A percentile compares a stretch with the other conserved stretches of the same genome.
Conservation (phyloP, 2,797 vertebrate species). For the Pseudocheirus occidentalis region DNA sequence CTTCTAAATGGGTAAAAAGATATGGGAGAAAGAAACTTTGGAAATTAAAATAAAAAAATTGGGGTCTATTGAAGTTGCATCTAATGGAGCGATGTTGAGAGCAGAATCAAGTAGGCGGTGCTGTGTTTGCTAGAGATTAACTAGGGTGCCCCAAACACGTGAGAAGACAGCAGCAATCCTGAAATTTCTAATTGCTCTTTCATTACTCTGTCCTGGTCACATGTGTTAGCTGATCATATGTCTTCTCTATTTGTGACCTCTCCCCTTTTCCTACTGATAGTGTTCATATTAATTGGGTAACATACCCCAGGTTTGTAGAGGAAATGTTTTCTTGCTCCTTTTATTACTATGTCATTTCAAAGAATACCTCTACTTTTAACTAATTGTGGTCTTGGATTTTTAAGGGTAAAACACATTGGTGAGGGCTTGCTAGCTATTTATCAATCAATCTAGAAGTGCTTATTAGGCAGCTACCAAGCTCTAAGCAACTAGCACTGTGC, state of each 20-base stretch:
- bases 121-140: background rate
- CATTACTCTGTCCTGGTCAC: background rate
- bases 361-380: background rate
- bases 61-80: background rate
- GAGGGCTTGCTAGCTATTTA: background rate
- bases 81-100: background rate
- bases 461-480: background rate
- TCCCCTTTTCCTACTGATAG: background rate
- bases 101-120: background rate
- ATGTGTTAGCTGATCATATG: background rate
- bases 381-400: background rate
- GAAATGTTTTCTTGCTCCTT: too few relatives aligned
- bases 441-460: background rate
- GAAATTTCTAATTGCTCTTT: background rate
- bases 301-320: too few relatives aligned
- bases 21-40: background rate
- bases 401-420: background rate
- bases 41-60: background rate
- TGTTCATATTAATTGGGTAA: background rate
- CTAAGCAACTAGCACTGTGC: background rate
- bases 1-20: background rate
- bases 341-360: background rate
- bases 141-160: background rate
- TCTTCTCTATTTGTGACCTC: background rate
- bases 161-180: background rate